Conservation (phyloP, 2,113 vertebrate species). For the Poecile atricapillus region DNA sequence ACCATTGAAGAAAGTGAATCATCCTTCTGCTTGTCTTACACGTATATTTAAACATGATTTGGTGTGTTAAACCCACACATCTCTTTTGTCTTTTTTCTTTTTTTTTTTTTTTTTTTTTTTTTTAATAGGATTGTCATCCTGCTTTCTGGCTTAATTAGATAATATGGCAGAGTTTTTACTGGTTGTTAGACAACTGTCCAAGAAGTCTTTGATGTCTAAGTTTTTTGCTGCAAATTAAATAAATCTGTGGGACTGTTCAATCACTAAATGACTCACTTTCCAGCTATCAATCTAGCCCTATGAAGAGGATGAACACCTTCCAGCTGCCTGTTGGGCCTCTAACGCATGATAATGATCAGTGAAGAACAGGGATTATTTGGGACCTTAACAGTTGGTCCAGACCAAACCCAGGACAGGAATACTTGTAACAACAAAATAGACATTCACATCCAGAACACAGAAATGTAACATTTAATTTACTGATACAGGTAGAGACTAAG, state of each 20-base stretch:
- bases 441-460: neutral
- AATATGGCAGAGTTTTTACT: neutral
- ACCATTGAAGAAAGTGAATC: neutral
- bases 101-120: neutral
- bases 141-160: neutral
- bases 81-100: neutral
- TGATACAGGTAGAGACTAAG: neutral
- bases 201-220: neutral
- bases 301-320: neutral
- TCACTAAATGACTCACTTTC: neutral
- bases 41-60: neutral
- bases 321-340: neutral
- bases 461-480: neutral
- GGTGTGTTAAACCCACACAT: neutral
- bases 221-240: neutral
- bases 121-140: neutral
- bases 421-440: neutral
- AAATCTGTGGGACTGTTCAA: neutral
- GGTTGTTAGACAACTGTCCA: neutral
- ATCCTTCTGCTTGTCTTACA: neutral
- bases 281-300: neutral
- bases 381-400: neutral
- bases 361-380: neutral
- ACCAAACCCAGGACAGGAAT: neutral
- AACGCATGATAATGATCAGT: neutral